Evolutionary conservation across 1,140 invertebrate genomes (phyloP).

Genomic region (Eufriesea mexicana): DNA sequence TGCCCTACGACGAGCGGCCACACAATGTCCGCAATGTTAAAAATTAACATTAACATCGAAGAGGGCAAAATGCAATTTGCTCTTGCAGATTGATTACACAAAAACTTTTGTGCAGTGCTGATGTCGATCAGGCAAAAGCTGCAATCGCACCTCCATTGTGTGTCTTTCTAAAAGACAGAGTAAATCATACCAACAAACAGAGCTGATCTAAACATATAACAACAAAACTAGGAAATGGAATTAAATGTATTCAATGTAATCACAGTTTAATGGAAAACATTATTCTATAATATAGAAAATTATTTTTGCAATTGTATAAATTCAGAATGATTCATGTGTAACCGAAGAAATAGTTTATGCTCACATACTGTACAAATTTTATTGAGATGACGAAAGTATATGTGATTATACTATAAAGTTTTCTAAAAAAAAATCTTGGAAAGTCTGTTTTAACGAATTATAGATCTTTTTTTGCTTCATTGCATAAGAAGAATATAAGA

Average conservation of each 20-base stretch:
- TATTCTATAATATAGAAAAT: neutral
- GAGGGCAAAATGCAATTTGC: conserved; percentile 1
- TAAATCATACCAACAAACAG: neutral
- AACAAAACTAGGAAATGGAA: neutral
- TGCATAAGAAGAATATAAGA: neutral
- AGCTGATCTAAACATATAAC: neutral
- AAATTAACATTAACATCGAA: conserved; percentile 1
- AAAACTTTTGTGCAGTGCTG: neutral
- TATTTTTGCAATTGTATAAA: neutral
- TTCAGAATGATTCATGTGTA: neutral
- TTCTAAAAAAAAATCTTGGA: neutral
- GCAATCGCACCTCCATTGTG: too few species aligned
- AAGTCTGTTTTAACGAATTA: neutral
- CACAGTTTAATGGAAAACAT: neutral
- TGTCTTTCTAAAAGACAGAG: conserved; percentile 1
- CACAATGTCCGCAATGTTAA: neutral
- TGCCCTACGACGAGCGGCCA: neutral
- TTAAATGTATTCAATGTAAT: neutral
- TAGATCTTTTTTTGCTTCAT: neutral
- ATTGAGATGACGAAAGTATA: neutral
- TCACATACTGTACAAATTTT: conserved; percentile 27
- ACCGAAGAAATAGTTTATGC: conserved; percentile 33
- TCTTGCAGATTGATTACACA: neutral
- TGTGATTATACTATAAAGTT: neutral
- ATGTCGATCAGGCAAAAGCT: neutral